These are phyloP conservation scores for Hyles lineata DNA, from an alignment of 2,888 invertebrate genomes.

Conservation along the genomic window DNA sequence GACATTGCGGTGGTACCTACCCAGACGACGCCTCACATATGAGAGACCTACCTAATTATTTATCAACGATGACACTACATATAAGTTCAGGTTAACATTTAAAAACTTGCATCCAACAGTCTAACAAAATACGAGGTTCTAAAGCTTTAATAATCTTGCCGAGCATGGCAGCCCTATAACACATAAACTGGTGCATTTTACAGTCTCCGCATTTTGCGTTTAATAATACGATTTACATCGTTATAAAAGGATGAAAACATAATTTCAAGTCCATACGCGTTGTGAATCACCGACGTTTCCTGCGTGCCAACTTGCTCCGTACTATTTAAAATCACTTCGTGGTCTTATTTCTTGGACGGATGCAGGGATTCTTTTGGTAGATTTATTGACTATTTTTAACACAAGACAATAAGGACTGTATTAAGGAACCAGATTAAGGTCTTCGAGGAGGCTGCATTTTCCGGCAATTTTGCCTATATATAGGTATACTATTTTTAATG, in stretches of 20 bases:
- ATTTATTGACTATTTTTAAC: conserved; percentile 1
- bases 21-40: too few relatives aligned
- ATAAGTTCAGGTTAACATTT: too few relatives aligned
- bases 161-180: not conserved
- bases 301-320: conserved; percentile 5
- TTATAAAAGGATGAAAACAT: conserved; percentile 19
- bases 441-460: too few relatives aligned
- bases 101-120: too few relatives aligned
- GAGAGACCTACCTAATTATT: too few relatives aligned
- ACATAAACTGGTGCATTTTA: conserved; percentile 13
- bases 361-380: conserved; percentile 6
- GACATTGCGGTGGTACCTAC: too few relatives aligned
- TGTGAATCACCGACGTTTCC: conserved; percentile 30
- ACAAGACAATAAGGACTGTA: not conserved
- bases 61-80: too few relatives aligned
- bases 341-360: conserved; percentile 19
- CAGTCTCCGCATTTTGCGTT: not conserved
- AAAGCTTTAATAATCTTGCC: not conserved
- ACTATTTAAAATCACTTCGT: not conserved
- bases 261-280: conserved; percentile 26
- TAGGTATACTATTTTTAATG: too few relatives aligned
- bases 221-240: conserved; percentile 17
- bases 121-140: not conserved
- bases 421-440: too few relatives aligned
- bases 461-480: too few relatives aligned